Percentiles rank a stretch among this genome's conserved stretches.
phyloP scores from a whole-genome alignment of 2,113 vertebrate genomes.

The Lipophrys pholis region DNA sequence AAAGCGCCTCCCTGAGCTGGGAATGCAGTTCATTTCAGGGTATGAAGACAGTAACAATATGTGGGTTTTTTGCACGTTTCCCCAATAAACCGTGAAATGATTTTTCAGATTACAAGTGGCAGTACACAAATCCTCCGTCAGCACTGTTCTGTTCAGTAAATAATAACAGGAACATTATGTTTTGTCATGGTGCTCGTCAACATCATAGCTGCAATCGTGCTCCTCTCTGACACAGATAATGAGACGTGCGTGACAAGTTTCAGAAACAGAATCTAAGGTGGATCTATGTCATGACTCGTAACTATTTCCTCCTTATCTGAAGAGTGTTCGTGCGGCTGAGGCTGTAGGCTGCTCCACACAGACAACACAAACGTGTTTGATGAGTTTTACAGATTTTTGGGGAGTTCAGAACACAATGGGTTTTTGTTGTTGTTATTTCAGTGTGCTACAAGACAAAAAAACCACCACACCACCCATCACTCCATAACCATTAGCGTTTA shows the following conservation, averaged over 20 bases:
- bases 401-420: no score
- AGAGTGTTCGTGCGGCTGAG: neutral
- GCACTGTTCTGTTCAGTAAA: neutral
- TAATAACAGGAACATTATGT: neutral
- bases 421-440: no score
- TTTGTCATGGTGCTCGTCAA: neutral
- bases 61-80: neutral
- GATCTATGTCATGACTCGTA: neutral
- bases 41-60: neutral
- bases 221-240: constrained; percentile 14
- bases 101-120: neutral
- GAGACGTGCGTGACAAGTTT: constrained; percentile 24
- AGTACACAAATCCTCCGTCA: neutral
- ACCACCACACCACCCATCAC: no score
- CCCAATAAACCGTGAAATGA: neutral
- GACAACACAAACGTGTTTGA: no score
- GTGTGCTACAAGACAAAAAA: no score
- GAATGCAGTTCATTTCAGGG: neutral
- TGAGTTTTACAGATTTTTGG: no score
- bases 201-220: neutral
- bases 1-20: neutral
- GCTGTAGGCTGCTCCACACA: no score
- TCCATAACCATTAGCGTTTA: no score
- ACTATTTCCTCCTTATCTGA: constrained; percentile 13
- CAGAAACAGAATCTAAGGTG: neutral